A percentile compares a stretch with the other conserved stretches of the same genome.
phyloP scores from a whole-genome alignment of 2,888 invertebrate species.

The Stictocephala bisonia region DNA sequence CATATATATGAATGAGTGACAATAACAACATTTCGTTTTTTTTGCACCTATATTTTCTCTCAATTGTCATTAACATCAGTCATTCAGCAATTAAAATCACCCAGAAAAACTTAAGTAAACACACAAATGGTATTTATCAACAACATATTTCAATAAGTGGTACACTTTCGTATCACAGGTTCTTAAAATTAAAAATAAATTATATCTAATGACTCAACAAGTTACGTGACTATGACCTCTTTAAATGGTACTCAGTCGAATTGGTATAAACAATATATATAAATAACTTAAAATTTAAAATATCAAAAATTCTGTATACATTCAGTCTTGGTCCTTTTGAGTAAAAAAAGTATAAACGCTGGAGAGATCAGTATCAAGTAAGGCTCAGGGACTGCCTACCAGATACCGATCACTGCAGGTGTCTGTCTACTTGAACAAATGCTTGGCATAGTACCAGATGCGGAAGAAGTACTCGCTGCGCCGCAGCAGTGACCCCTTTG shows the following conservation, averaged over 20 bases:
- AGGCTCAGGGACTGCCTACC: slow-evolving; percentile 36
- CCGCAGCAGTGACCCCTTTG: slow-evolving; percentile 83
- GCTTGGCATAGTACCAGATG: slow-evolving; percentile 89
- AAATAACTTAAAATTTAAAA: slow-evolving; percentile 41
- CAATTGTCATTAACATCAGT: slow-evolving; percentile 3
- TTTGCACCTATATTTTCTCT: slow-evolving; percentile 35
- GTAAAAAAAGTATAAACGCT: slow-evolving; percentile 18
- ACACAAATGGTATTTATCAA: slow-evolving; percentile 21
- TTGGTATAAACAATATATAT: slow-evolving; percentile 33
- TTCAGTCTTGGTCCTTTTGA: slow-evolving; percentile 44
- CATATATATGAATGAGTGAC: slow-evolving; percentile 10
- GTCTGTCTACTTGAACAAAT: slow-evolving; percentile 77
- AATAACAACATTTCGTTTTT: background rate
- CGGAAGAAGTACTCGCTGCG: slow-evolving; percentile 97
- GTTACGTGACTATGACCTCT: slow-evolving; percentile 33
- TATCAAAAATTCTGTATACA: slow-evolving; percentile 46
- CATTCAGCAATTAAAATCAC: slow-evolving; percentile 12
- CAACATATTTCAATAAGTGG: slow-evolving; percentile 20
- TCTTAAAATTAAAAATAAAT: slow-evolving; percentile 27
- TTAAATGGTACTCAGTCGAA: background rate
- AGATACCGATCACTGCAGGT: background rate
- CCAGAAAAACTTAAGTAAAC: slow-evolving; percentile 4
- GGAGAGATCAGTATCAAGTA: slow-evolving; percentile 14
- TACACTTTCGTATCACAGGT: slow-evolving; percentile 31
- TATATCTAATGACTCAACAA: slow-evolving; percentile 28